Evolutionary conservation across 2,113 vertebrate species (phyloP).

Genomic region (Morone chrysops): DNA sequence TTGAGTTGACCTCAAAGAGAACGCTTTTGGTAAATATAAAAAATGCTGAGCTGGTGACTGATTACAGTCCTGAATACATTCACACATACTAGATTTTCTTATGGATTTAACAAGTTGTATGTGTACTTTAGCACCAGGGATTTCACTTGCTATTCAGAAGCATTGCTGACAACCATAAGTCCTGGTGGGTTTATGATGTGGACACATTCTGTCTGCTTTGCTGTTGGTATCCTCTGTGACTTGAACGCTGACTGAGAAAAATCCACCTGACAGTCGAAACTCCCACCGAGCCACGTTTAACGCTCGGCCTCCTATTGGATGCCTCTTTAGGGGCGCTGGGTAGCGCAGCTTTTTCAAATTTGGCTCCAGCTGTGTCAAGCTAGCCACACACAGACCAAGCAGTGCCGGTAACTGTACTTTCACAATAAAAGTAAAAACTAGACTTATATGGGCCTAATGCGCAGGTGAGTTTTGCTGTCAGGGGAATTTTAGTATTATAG

Average conservation of each 20-base stretch:
- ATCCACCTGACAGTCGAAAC: not conserved
- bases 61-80: not conserved
- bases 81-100: not conserved
- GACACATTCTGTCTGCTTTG: not conserved
- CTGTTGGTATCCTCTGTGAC: not conserved
- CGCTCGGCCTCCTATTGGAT: not conserved
- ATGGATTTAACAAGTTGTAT: not conserved
- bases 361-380: not conserved
- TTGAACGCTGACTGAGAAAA: not conserved
- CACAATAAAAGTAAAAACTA: constrained; percentile 34
- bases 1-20: not conserved
- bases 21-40: not conserved
- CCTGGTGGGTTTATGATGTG: not conserved
- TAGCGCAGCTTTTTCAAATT: constrained; percentile 4
- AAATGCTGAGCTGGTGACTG: too few species aligned
- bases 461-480: not conserved
- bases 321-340: not conserved
- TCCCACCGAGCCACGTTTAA: not conserved
- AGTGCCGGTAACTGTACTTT: not conserved
- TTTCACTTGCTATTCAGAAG: not conserved
- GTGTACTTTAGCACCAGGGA: not conserved
- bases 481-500: too few species aligned
- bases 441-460: too few species aligned
- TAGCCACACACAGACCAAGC: not conserved
- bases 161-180: not conserved